phyloP scores from a whole-genome alignment of 30 jellyfish, hydroid and myxozoan species.

The Nemopilema nomurai region DNA sequence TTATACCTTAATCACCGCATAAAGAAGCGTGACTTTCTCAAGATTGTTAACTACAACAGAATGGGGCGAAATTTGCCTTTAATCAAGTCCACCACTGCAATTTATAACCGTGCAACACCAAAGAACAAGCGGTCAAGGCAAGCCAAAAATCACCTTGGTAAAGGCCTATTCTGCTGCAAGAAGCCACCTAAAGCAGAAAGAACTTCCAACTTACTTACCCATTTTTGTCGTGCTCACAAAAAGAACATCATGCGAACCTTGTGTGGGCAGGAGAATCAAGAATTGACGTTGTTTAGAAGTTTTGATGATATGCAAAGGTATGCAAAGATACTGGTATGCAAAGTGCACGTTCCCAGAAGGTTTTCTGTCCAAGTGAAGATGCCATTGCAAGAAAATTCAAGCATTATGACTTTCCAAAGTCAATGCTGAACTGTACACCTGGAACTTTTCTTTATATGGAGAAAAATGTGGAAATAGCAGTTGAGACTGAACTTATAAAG shows the following conservation, averaged over 20 bases:
- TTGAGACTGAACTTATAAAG: constrained; percentile 12
- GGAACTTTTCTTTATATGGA: constrained; percentile 32
- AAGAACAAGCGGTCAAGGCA: constrained; percentile 36
- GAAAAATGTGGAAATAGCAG: constrained; percentile 6
- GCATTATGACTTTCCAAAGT: constrained; percentile 45
- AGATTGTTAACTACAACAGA: constrained; percentile 30
- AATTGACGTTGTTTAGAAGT: constrained; percentile 19
- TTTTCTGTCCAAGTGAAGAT: constrained; percentile 30
- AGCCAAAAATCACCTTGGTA: constrained; percentile 30
- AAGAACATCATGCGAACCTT: constrained; percentile 26
- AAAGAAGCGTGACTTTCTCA: constrained; percentile 35
- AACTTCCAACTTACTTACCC: constrained; percentile 29
- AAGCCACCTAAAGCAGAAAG: constrained; percentile 57
- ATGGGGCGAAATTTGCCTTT: constrained; percentile 13
- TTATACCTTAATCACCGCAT: constrained; percentile 39
- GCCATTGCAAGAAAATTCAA: constrained; percentile 24
- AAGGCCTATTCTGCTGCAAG: constrained; percentile 40
- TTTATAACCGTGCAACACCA: constrained; percentile 27
- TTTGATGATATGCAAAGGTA: constrained; percentile 42
- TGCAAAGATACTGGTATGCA: constrained; percentile 53
- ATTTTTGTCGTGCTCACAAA: constrained; percentile 46
- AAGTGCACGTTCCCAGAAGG: constrained; percentile 50
- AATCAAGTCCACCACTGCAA: constrained; percentile 45
- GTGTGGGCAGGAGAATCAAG: background rate
- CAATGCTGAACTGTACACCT: constrained; percentile 56